Percentiles rank a stretch among this genome's conserved stretches.
Conservation (phyloP, 2,888 invertebrate species). For the Nasonovia ribisnigri region DNA sequence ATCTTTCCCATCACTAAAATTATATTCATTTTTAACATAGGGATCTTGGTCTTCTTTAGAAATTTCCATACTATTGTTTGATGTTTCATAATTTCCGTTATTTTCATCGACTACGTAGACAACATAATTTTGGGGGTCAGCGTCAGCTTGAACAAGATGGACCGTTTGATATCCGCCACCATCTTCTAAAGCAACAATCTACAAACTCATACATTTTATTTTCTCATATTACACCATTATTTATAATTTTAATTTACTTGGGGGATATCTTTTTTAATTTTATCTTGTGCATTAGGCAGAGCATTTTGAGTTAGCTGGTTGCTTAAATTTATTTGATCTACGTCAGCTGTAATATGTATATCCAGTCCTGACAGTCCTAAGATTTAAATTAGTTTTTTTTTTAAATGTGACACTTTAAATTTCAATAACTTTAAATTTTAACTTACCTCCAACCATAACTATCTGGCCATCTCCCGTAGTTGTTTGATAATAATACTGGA, state of each 20-base stretch:
- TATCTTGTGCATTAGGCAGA: slow-evolving; percentile 54
- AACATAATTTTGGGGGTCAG: slow-evolving; percentile 83
- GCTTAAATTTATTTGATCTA: slow-evolving; percentile 34
- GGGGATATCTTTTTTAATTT: slow-evolving; percentile 53
- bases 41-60: slow-evolving; percentile 71
- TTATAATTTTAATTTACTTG: slow-evolving; percentile 44
- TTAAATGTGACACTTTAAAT: background rate
- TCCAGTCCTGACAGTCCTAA: slow-evolving; percentile 50
- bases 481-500: slow-evolving; percentile 86
- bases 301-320: slow-evolving; percentile 50
- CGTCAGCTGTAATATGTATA: slow-evolving; percentile 40
- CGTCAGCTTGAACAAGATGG: slow-evolving; percentile 85
- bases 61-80: slow-evolving; percentile 70
- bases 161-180: slow-evolving; percentile 83
- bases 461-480: slow-evolving; percentile 68
- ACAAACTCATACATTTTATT: slow-evolving; percentile 27
- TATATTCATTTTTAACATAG: slow-evolving; percentile 78
- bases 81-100: slow-evolving; percentile 72
- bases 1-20: slow-evolving; percentile 81
- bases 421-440: background rate
- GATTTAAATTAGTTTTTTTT: background rate
- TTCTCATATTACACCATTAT: background rate
- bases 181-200: slow-evolving; percentile 68
- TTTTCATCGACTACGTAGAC: slow-evolving; percentile 86
- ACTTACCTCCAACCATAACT: slow-evolving; percentile 67